Conservation (phyloP, 2,888 invertebrate species). For the Stegophylla sp. region DNA sequence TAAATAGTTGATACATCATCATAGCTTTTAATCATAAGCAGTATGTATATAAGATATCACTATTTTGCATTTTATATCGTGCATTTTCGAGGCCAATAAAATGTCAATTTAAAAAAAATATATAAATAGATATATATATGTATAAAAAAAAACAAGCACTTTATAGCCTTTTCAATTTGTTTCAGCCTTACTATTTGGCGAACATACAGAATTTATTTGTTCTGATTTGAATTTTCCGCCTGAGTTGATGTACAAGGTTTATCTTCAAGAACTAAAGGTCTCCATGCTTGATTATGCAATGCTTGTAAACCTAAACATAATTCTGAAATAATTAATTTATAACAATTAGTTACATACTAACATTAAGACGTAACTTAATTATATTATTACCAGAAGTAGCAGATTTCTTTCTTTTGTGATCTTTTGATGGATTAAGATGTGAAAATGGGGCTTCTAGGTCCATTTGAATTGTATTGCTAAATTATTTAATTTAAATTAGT, state of each 20-base stretch:
- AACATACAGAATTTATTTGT: constrained; percentile 29
- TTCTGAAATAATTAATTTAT: constrained; percentile 29
- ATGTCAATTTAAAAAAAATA: background rate
- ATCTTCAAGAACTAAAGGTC: constrained; percentile 38
- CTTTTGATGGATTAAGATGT: constrained; percentile 52
- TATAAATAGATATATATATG: constrained; percentile 8
- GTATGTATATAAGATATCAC: background rate
- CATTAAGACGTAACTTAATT: background rate
- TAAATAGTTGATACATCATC: background rate
- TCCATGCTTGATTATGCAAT: constrained; percentile 54
- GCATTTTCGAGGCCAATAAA: constrained; percentile 3
- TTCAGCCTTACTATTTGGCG: constrained; percentile 48
- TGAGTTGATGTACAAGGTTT: constrained; percentile 49
- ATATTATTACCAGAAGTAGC: constrained; percentile 45
- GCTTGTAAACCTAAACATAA: constrained; percentile 52
- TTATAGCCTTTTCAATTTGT: constrained; percentile 34
- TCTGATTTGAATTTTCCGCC: constrained; percentile 19
- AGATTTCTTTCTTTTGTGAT: constrained; percentile 57
- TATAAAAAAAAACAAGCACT: constrained; percentile 14
- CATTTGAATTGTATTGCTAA: constrained; percentile 52
- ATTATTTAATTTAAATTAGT: constrained; percentile 11
- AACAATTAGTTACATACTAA: background rate
- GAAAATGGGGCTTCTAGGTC: constrained; percentile 54
- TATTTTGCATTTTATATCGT: constrained; percentile 5
- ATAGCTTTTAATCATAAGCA: constrained; percentile 1